phyloP scores from a whole-genome alignment of 2,888 invertebrate genomes.

The Steromphala cineraria region DNA sequence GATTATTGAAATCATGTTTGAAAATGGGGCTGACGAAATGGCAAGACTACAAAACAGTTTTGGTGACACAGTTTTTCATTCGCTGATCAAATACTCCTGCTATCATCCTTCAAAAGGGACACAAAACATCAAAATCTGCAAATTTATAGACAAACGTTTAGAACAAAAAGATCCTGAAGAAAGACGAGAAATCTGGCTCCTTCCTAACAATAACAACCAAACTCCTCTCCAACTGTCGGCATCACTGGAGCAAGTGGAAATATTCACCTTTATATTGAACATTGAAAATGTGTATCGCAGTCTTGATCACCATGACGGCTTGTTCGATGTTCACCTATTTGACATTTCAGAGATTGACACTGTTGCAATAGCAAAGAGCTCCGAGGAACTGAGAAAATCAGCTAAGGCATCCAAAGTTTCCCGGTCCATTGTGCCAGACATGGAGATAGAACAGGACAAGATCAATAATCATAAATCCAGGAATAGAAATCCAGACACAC shows the following conservation, averaged over 20 bases:
- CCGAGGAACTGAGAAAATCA: too few relatives aligned
- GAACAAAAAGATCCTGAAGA: constrained; percentile 11
- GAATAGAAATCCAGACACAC: background rate
- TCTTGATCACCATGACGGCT: constrained; percentile 56
- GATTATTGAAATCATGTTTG: constrained; percentile 42
- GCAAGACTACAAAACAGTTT: constrained; percentile 30
- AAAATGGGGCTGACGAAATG: constrained; percentile 31
- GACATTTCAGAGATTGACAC: constrained; percentile 64
- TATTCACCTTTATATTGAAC: constrained; percentile 52
- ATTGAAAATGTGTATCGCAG: constrained; percentile 51
- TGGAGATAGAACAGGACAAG: background rate
- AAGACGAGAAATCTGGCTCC: constrained; percentile 47
- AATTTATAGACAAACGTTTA: background rate
- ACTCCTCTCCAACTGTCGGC: constrained; percentile 57
- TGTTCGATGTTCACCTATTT: constrained; percentile 56
- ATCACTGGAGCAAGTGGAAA: constrained; percentile 40
- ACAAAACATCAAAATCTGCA: constrained; percentile 10
- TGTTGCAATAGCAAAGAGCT: constrained; percentile 30
- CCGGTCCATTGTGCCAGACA: background rate
- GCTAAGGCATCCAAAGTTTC: too few relatives aligned
- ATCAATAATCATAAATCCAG: background rate
- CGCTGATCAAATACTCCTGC: constrained; percentile 43
- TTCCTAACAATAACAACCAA: constrained; percentile 46
- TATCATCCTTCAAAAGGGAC: constrained; percentile 44
- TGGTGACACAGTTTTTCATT: constrained; percentile 55